These are phyloP conservation scores for Anolis sagrei DNA, from an alignment of 2,113 vertebrate genomes.

Conservation along the genomic window DNA sequence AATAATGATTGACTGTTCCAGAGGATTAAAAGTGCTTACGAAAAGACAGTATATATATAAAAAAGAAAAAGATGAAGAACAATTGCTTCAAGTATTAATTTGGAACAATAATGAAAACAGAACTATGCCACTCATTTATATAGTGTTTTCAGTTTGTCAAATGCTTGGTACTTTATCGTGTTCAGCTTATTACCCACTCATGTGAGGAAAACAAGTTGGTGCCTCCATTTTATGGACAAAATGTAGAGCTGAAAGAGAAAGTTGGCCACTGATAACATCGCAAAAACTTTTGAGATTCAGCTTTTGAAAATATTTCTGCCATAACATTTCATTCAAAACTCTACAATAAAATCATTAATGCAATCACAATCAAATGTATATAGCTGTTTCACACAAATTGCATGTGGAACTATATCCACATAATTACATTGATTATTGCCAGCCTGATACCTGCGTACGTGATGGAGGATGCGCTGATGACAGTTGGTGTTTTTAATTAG, in stretches of 20 bases:
- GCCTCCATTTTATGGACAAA: slow-evolving; percentile 32
- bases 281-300: background rate
- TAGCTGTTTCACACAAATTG: background rate
- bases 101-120: background rate
- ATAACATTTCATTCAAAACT: background rate
- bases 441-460: background rate
- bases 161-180: background rate
- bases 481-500: background rate
- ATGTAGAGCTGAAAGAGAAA: background rate
- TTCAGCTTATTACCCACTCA: background rate
- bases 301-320: background rate
- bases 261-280: background rate
- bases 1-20: slow-evolving; percentile 45
- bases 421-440: no score
- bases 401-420: background rate
- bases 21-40: slow-evolving; percentile 27
- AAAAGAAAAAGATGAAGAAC: slow-evolving; percentile 50
- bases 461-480: background rate
- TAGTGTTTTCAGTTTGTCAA: background rate
- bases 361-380: background rate
- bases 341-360: background rate
- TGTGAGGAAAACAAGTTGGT: slow-evolving; percentile 23
- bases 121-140: background rate
- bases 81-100: slow-evolving; percentile 2
- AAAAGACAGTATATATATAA: slow-evolving; percentile 16